Base-by-base conservation (phyloP, 2,888 invertebrate species). In the Monoplex corrugatus region DNA sequence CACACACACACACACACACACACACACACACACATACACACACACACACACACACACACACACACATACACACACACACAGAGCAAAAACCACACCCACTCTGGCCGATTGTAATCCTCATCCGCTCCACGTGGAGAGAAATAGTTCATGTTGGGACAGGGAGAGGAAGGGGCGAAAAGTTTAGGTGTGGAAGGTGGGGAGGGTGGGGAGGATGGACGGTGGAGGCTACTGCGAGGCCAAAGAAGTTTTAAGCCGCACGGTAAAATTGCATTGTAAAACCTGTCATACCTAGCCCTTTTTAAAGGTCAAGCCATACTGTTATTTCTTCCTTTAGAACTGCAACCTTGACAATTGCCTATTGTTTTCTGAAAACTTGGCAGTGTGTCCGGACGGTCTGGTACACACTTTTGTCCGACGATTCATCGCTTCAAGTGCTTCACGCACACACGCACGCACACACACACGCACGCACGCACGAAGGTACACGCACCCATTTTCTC, bases 31-130 rank as follows among this genome's bases (percentile, higher is more conserved):
- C 43, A 86, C 43, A 86, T 68, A 72, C 45, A 87, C 78, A 87
- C 78, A 87, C 78, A 87, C 78, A 87, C 78, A 87, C 50, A 87
- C 78, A 87, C 68, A 87, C 78, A 87, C 35, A 87, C 87, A 86
- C 63, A 50, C 63, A 50, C 50, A 85, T 38, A 78, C 38, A 78
- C 78, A 32, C 8, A 75, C 35, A 75, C 75, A 75, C 35, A 75
- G 28, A 75, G 28, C 3, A 19, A n/a, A 32, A n/a, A 8, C n/a
- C 75, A 75, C 35, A 75, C 75, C n/a, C 32, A 75, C 35, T 35
- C 75, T 35, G 50, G 16, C 10, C 8, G 50, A 50, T 50, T 13
- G 50, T 13, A n/a, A n/a, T n/a, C n/a, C n/a, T n/a, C n/a, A n/a
- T n/a, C n/a, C n/a, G n/a, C n/a, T n/a, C n/a, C 50, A 50, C 10